These are phyloP conservation scores for Crenuchus spilurus DNA, from an alignment of 2,797 vertebrate species.

Conservation along the genomic window DNA sequence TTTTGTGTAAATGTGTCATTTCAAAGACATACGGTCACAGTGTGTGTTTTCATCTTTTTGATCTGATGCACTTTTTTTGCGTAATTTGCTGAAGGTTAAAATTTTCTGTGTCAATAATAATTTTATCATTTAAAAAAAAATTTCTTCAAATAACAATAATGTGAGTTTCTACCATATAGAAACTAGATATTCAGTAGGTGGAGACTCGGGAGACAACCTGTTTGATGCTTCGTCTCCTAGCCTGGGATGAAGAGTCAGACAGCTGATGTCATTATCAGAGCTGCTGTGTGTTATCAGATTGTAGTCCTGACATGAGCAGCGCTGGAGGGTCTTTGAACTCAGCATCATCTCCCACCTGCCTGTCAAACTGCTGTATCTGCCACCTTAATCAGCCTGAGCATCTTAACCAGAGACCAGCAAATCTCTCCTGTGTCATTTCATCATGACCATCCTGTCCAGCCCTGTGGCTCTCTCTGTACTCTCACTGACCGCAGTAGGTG, in stretches of 20 bases:
- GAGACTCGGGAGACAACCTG: not conserved
- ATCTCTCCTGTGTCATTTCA: constrained; percentile 10
- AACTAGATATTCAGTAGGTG: too few species aligned
- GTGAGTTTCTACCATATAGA: too few species aligned
- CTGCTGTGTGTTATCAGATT: constrained; percentile 12
- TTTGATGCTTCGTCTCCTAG: not conserved
- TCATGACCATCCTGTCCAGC: constrained; percentile 8
- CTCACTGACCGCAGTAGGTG: constrained; percentile 25
- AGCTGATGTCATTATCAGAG: constrained; percentile 11
- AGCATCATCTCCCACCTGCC: constrained; percentile 16
- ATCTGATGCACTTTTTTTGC: too few species aligned
- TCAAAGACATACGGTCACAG: too few species aligned
- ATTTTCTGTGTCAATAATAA: too few species aligned
- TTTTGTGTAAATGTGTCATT: too few species aligned
- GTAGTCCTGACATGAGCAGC: constrained; percentile 11
- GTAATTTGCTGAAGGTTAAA: too few species aligned
- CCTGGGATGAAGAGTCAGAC: not conserved
- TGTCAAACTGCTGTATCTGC: not conserved
- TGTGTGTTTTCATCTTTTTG: too few species aligned
- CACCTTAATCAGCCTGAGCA: not conserved
- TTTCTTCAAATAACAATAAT: too few species aligned
- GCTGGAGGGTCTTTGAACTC: not conserved
- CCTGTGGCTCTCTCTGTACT: constrained; percentile 25
- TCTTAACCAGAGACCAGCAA: not conserved
- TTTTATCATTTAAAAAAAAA: too few species aligned